Conservation (phyloP, 1,140 invertebrate genomes). For the Prorops nasuta region DNA sequence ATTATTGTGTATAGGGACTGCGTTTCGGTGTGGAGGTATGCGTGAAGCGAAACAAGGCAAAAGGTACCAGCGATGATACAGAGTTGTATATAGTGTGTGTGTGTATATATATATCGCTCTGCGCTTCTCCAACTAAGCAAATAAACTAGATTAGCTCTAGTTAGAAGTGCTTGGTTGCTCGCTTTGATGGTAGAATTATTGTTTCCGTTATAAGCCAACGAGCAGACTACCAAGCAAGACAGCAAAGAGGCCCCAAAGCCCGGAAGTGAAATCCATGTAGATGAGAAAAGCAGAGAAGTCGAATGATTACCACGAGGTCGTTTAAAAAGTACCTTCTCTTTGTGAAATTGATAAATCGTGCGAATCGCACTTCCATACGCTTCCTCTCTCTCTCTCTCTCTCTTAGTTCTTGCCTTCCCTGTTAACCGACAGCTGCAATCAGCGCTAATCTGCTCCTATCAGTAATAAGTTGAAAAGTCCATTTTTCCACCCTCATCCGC, state of each 20-base stretch:
- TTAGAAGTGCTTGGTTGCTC: background rate
- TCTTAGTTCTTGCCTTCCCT: background rate
- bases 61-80: too few relatives aligned
- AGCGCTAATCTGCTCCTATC: conserved; percentile 37
- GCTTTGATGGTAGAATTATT: conserved; percentile 22
- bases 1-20: too few relatives aligned
- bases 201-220: conserved; percentile 8
- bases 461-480: conserved; percentile 43
- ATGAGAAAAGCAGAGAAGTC: background rate
- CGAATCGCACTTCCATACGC: conserved; percentile 5
- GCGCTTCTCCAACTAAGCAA: too few relatives aligned
- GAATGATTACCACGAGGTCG: conserved; percentile 35
- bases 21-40: too few relatives aligned
- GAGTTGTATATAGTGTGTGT: too few relatives aligned
- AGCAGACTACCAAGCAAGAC: conserved; percentile 9
- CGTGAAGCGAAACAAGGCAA: too few relatives aligned
- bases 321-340: conserved; percentile 42
- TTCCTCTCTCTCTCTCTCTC: conserved; percentile 6
- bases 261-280: background rate
- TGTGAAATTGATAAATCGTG: conserved; percentile 45
- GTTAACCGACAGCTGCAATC: too few relatives aligned
- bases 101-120: too few relatives aligned
- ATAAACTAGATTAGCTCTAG: conserved; percentile 18
- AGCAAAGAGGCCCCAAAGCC: conserved; percentile 20
- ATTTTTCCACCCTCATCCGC: conserved; percentile 31